A percentile compares a stretch with the other conserved stretches of the same genome.
These are phyloP conservation scores for Tetranychus piercei DNA, from an alignment of 2,888 invertebrate species.

Conservation along the genomic window DNA sequence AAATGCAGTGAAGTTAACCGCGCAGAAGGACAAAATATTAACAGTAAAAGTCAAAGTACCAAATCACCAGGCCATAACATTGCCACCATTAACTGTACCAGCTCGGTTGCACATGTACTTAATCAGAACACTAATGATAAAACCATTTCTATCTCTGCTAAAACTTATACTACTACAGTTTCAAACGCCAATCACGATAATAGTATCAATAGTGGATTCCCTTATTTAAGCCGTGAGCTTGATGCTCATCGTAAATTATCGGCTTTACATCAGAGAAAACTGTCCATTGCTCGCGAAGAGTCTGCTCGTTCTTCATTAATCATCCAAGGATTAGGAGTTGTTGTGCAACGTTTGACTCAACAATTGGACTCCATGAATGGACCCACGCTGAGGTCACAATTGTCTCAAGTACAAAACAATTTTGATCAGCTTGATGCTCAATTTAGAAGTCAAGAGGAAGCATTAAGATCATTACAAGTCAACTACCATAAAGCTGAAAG, in stretches of 20 bases:
- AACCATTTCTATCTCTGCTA: background rate
- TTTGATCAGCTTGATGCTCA: background rate
- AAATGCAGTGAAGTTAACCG: background rate
- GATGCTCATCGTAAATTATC: background rate
- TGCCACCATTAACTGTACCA: background rate
- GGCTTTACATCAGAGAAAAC: background rate
- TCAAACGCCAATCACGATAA: background rate
- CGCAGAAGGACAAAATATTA: background rate
- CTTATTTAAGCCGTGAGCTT: background rate
- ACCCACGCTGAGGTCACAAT: background rate
- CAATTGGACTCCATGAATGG: background rate
- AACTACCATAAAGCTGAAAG: background rate
- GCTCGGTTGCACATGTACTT: background rate
- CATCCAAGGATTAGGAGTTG: conserved; percentile 2
- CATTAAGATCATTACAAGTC: background rate
- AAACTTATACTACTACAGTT: background rate
- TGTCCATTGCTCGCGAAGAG: background rate
- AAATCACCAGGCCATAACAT: background rate
- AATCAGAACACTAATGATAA: background rate
- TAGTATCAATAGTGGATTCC: background rate
- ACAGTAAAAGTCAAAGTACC: background rate
- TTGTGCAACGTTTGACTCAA: background rate
- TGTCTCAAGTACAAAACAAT: background rate
- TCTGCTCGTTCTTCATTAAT: background rate
- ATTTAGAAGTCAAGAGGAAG: conserved; percentile 3